Conservation (phyloP, 2,888 invertebrate genomes). For the Thecocarcelia acutangulata region DNA sequence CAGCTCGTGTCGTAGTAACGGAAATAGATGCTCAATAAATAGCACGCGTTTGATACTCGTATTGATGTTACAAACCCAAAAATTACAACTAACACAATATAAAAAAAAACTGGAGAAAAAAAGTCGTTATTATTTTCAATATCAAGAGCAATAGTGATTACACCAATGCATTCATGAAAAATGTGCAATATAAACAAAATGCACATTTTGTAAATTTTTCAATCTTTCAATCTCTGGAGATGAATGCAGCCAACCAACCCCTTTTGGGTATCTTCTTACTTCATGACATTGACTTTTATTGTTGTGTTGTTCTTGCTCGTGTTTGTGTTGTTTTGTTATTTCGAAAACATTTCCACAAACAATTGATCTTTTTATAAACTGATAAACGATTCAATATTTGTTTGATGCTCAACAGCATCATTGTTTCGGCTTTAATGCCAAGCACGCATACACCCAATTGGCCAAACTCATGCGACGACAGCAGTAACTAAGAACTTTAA, state of each 20-base stretch:
- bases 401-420: conserved; percentile 52
- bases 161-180: conserved; percentile 43
- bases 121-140: not conserved
- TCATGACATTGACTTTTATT: conserved; percentile 53
- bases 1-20: conserved; percentile 50
- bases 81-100: conserved; percentile 2
- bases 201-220: conserved; percentile 12
- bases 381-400: conserved; percentile 53
- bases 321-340: conserved; percentile 5
- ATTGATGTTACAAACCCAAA: conserved; percentile 51
- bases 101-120: not conserved
- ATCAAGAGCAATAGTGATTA: conserved; percentile 11
- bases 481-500: too few species aligned
- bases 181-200: conserved; percentile 46
- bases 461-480: too few species aligned
- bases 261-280: conserved; percentile 41
- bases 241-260: conserved; percentile 42
- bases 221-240: conserved; percentile 30
- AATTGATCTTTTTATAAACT: conserved; percentile 60
- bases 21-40: conserved; percentile 66
- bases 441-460: conserved; percentile 3
- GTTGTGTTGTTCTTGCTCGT: conserved; percentile 10
- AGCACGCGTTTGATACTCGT: conserved; percentile 64
- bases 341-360: conserved; percentile 38
- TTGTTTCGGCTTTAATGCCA: conserved; percentile 25